Conservation (phyloP, 2,888 invertebrate genomes). For the Euplexia lucipara region DNA sequence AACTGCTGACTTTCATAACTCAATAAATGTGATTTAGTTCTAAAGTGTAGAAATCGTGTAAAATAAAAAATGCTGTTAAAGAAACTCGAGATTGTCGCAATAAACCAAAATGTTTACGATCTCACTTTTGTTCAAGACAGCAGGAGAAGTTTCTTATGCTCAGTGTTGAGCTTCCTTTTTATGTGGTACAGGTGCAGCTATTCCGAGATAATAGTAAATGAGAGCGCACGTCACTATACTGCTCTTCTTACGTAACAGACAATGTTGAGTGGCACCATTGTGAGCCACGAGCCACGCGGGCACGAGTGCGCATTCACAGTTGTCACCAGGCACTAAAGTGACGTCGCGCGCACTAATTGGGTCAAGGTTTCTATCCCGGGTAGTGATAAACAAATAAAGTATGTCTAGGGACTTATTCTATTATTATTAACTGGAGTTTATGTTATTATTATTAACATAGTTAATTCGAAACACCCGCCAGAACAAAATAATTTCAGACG, state of each 20-base stretch:
- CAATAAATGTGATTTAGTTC: not conserved
- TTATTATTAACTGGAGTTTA: conserved; percentile 15
- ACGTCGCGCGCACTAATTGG: conserved; percentile 64
- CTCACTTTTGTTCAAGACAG: conserved; percentile 21
- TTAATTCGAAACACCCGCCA: not conserved
- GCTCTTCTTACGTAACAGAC: conserved; percentile 47
- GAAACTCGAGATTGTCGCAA: conserved; percentile 10
- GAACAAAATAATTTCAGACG: not conserved
- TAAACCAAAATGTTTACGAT: conserved; percentile 41
- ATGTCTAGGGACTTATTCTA: conserved; percentile 33
- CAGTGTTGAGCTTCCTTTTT: conserved; percentile 26
- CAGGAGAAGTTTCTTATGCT: conserved; percentile 22
- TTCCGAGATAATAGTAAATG: conserved; percentile 31
- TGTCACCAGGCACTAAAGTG: conserved; percentile 57
- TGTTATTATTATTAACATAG: not conserved
- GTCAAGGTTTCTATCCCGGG: conserved; percentile 62
- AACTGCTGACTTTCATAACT: conserved; percentile 11
- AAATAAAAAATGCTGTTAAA: conserved; percentile 29
- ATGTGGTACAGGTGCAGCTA: conserved; percentile 35
- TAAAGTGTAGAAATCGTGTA: not conserved
- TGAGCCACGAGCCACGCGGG: conserved; percentile 35
- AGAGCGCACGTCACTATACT: conserved; percentile 35
- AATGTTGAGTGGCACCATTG: conserved; percentile 47
- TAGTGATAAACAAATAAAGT: conserved; percentile 48
- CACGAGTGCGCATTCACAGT: conserved; percentile 62